Conservation (phyloP, 2,113 vertebrate genomes). For the Petrocephalus zakoni region DNA sequence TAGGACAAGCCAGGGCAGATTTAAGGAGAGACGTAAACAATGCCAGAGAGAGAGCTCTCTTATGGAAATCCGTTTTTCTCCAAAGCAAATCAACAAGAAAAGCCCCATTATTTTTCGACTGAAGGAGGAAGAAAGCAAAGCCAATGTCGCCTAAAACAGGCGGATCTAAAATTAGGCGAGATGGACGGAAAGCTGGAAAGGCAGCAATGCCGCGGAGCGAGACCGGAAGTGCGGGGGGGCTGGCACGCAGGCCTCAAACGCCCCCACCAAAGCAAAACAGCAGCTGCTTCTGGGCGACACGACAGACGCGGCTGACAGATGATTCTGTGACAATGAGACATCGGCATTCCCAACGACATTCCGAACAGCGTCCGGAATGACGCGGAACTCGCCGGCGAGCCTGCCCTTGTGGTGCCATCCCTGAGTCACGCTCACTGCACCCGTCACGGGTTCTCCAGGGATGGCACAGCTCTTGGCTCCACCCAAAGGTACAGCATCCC, state of each 20-base stretch:
- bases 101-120: not conserved
- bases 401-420: not conserved
- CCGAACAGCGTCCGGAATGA: not conserved
- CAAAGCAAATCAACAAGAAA: not conserved
- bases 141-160: not conserved
- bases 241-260: not conserved
- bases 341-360: not conserved
- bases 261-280: not conserved
- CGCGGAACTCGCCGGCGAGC: too few relatives aligned
- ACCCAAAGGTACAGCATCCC: too few relatives aligned
- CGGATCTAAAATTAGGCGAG: not conserved
- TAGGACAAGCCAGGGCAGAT: not conserved
- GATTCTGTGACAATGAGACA: not conserved
- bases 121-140: not conserved
- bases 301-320: not conserved
- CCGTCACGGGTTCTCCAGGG: not conserved
- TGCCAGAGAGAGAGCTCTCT: not conserved
- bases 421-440: not conserved
- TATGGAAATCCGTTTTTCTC: not conserved
- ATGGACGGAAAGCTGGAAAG: not conserved
- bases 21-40: not conserved
- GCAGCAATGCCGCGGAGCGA: not conserved
- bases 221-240: not conserved
- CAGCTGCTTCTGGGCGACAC: not conserved
- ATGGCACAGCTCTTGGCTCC: too few relatives aligned